These are phyloP conservation scores for Eupithecia subfuscata DNA, from an alignment of 2,888 invertebrate species.

Conservation along the genomic window DNA sequence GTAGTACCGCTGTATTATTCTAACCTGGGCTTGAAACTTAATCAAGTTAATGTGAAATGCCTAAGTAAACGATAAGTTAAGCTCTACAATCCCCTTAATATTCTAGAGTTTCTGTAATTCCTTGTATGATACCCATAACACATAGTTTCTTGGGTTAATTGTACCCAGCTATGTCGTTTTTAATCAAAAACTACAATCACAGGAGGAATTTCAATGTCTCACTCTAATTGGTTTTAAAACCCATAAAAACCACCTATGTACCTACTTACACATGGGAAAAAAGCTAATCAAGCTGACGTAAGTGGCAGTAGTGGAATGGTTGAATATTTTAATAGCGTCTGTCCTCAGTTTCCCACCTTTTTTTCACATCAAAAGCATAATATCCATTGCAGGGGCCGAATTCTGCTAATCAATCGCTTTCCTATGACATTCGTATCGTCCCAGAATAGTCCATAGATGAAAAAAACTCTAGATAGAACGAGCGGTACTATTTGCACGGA, in stretches of 20 bases:
- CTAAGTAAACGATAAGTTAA: constrained; percentile 36
- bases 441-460: no score
- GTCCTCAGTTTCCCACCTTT: neutral
- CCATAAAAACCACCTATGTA: neutral
- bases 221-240: constrained; percentile 6
- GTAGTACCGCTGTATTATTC: no score
- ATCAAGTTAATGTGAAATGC: neutral
- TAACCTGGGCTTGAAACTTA: neutral
- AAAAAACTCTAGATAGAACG: no score
- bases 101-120: constrained; percentile 43
- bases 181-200: constrained; percentile 34
- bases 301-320: neutral
- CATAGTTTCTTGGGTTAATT: constrained; percentile 44
- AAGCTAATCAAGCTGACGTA: neutral
- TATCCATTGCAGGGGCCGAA: no score
- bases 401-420: no score
- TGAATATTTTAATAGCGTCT: no score
- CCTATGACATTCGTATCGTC: no score
- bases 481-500: no score
- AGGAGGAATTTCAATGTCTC: constrained; percentile 15
- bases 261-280: neutral
- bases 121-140: constrained; percentile 38
- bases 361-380: neutral
- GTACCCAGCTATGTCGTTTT: constrained; percentile 32
- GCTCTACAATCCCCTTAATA: constrained; percentile 43